These are phyloP conservation scores for Siniperca obscura DNA, from an alignment of 2,797 vertebrate species.

Conservation along the genomic window DNA sequence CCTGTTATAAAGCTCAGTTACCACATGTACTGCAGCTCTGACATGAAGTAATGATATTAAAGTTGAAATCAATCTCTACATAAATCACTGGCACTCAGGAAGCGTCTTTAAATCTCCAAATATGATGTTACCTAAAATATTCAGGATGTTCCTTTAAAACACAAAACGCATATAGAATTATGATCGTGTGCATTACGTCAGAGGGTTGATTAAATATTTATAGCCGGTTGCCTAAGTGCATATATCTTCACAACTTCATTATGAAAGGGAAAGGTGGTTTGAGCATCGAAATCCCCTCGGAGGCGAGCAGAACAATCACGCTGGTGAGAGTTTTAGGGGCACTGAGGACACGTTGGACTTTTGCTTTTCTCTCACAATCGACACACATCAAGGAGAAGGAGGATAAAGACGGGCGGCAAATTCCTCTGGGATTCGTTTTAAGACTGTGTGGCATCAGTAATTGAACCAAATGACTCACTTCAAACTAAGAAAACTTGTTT, in stretches of 20 bases:
- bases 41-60: not conserved
- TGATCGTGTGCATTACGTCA: conserved; percentile 89
- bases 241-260: conserved; percentile 76
- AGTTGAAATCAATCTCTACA: not conserved
- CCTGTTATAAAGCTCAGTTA: not conserved
- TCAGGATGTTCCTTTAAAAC: conserved; percentile 75
- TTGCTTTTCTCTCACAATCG: conserved; percentile 10
- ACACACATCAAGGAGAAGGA: conserved; percentile 1
- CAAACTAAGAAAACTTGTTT: conserved; percentile 49
- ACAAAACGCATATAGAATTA: conserved; percentile 73
- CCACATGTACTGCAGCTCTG: not conserved
- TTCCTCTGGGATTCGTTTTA: conserved; percentile 38
- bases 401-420: conserved; percentile 29
- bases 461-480: conserved; percentile 37
- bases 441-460: not conserved
- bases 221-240: conserved; percentile 61
- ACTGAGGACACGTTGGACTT: conserved; percentile 48
- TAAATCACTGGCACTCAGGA: not conserved
- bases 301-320: conserved; percentile 39
- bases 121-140: conserved; percentile 14
- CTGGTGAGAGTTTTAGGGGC: conserved; percentile 38
- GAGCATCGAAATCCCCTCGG: conserved; percentile 39
- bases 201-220: conserved; percentile 87
- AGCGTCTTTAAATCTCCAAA: conserved; percentile 5
- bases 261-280: conserved; percentile 62